These are phyloP conservation scores for Parazoanthus darwini DNA, from an alignment of 92 coral and sea anemone species.

Conservation along the genomic window DNA sequence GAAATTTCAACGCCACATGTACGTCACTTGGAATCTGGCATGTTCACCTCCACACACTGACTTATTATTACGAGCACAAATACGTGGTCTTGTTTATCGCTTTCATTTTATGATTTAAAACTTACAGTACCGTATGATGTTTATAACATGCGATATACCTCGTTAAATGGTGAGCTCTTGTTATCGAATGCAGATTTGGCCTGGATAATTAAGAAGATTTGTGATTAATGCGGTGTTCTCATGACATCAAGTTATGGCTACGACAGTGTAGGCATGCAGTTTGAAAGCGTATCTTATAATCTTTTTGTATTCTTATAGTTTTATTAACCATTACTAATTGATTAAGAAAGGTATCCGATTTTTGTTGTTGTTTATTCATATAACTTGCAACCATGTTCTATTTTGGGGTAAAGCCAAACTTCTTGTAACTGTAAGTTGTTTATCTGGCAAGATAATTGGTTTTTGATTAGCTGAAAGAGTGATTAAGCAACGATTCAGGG, in stretches of 20 bases:
- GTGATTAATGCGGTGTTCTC: background rate
- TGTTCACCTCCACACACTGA: background rate
- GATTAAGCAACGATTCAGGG: no score
- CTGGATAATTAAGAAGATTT: conserved; percentile 50
- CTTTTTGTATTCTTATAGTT: background rate
- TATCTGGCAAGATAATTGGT: no score
- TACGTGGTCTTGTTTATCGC: background rate
- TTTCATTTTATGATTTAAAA: background rate
- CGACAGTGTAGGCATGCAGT: background rate
- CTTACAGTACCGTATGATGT: background rate
- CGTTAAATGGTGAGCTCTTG: conserved; percentile 80
- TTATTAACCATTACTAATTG: background rate
- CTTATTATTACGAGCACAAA: background rate
- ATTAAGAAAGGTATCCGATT: background rate
- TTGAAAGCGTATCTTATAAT: no score
- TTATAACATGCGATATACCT: conserved; percentile 56
- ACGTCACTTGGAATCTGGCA: background rate
- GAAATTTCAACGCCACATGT: background rate
- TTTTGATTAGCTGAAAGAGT: no score
- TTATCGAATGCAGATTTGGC: conserved; percentile 80
- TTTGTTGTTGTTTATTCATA: background rate
- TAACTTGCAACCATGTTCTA: background rate
- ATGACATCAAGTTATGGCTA: background rate
- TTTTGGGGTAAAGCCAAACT: background rate
- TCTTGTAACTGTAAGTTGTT: no score